A percentile compares a stretch with the other conserved stretches of the same genome.
Conservation (phyloP, 2,113 vertebrate species). For the Myiozetetes cayanensis region DNA sequence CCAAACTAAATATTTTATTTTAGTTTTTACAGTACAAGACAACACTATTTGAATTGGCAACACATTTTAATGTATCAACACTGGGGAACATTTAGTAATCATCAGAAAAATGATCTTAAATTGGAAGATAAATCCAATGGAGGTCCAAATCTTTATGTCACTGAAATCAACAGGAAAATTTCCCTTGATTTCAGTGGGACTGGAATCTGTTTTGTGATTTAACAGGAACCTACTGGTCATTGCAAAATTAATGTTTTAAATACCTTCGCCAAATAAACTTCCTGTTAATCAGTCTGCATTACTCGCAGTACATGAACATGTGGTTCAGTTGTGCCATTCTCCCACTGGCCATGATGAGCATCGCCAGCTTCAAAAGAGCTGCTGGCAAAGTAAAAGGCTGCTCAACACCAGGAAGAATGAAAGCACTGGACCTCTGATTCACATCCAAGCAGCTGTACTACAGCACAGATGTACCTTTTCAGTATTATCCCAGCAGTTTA, state of each 20-base stretch:
- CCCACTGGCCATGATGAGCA: background rate
- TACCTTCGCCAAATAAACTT: conserved; percentile 20
- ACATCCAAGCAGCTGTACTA: conserved; percentile 34
- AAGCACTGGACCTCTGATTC: background rate
- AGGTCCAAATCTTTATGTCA: background rate
- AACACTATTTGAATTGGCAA: conserved; percentile 50
- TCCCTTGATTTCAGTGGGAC: background rate
- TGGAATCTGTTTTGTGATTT: background rate
- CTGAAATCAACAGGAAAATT: conserved; percentile 38
- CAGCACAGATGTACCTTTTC: background rate
- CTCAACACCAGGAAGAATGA: background rate
- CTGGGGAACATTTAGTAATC: conserved; percentile 23
- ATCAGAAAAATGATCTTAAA: conserved; percentile 21
- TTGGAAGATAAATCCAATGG: background rate
- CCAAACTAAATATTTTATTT: conserved; percentile 64
- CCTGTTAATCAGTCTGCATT: background rate
- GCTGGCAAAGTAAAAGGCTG: background rate
- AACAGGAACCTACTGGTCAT: background rate
- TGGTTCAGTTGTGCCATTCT: background rate
- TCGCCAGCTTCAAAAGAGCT: background rate
- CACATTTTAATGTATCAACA: conserved; percentile 26
- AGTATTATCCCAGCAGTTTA: background rate
- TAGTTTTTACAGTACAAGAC: conserved; percentile 43
- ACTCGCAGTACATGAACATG: background rate
- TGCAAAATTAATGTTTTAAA: background rate